A percentile compares a stretch with the other conserved stretches of the same genome.
These are phyloP conservation scores for Buceros bicornis DNA, from an alignment of 2,797 vertebrate genomes.

Conservation along the genomic window DNA sequence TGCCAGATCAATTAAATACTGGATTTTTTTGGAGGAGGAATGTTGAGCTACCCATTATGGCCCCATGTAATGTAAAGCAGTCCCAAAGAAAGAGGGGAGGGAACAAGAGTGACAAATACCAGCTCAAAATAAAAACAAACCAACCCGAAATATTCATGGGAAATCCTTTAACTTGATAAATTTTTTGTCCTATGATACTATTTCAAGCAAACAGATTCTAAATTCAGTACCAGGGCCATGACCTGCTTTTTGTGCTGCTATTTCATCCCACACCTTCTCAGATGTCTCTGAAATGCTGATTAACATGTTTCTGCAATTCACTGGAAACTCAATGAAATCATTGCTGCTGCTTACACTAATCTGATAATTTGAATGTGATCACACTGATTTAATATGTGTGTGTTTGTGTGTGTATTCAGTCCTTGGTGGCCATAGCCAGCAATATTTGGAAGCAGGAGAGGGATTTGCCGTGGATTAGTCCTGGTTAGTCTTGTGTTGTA, in stretches of 20 bases:
- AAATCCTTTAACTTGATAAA: background rate
- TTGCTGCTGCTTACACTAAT: background rate
- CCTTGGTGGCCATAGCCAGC: background rate
- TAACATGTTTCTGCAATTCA: background rate
- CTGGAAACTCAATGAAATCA: background rate
- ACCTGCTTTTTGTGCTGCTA: background rate
- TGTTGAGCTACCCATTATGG: background rate
- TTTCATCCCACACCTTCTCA: background rate
- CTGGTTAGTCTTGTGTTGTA: background rate
- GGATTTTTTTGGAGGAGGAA: background rate
- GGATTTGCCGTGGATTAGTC: background rate
- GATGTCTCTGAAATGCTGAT: background rate
- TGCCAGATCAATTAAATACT: background rate
- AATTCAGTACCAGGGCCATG: background rate
- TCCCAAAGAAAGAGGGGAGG: background rate
- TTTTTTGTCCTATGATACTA: background rate
- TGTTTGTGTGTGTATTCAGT: rapidly evolving
- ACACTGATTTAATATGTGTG: background rate
- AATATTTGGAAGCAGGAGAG: background rate
- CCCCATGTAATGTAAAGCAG: background rate
- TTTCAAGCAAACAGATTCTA: background rate
- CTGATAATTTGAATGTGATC: background rate
- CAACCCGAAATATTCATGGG: no score
- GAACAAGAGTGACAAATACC: background rate
- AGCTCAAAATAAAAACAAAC: background rate